Percentiles rank a stretch among this genome's conserved stretches.
Conservation (phyloP, 2,888 invertebrate genomes). For the Drosophila mimetica region DNA sequence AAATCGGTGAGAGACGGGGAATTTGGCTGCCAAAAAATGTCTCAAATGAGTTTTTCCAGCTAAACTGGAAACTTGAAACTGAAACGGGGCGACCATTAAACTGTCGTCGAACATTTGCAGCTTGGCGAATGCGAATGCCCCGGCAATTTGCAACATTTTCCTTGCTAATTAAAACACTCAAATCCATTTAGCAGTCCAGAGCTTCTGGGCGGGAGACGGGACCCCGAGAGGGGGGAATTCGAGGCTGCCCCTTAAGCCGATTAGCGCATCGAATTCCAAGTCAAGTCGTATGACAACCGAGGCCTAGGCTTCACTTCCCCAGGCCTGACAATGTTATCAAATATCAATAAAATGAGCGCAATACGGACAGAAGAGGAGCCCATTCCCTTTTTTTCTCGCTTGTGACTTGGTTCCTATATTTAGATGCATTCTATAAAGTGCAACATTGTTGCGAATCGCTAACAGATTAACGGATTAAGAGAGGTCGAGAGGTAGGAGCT, state of each 20-base stretch:
- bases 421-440: constrained; percentile 44
- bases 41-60: constrained; percentile 39
- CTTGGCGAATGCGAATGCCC: constrained; percentile 34
- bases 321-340: constrained; percentile 71
- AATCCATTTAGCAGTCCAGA: constrained; percentile 67
- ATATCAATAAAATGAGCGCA: constrained; percentile 67
- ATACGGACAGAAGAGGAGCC: constrained; percentile 24
- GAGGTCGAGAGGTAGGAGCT: constrained; percentile 9
- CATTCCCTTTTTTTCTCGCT: constrained; percentile 1
- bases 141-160: constrained; percentile 65
- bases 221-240: not conserved
- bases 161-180: constrained; percentile 71
- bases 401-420: constrained; percentile 45
- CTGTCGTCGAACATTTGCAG: constrained; percentile 42
- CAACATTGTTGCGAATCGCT: constrained; percentile 66
- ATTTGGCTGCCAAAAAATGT: constrained; percentile 48
- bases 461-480: constrained; percentile 61
- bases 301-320: constrained; percentile 15
- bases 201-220: not conserved
- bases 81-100: constrained; percentile 39
- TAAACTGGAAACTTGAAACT: constrained; percentile 39
- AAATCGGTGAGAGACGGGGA: constrained; percentile 6
- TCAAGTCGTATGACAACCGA: constrained; percentile 29
- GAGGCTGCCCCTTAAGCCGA: constrained; percentile 64
- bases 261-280: constrained; percentile 57